Base-by-base conservation (phyloP, 2,113 vertebrate species). In the Bungarus multicinctus region DNA sequence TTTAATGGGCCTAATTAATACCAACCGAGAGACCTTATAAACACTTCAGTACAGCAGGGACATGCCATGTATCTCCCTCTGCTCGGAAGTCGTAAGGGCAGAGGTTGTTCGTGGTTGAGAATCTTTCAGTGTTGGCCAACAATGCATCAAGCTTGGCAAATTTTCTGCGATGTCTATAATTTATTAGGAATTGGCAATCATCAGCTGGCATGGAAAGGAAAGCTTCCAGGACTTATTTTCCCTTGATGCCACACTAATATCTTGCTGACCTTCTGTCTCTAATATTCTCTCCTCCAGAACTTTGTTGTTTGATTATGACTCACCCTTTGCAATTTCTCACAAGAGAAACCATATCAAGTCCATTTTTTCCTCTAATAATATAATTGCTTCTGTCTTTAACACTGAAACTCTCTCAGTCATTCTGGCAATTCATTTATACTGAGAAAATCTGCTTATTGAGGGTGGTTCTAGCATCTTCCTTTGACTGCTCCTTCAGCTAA, bases 31-130 rank as follows among this genome's bases (percentile, higher is more conserved):
- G 69, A 39, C 1, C 69, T n/a, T 20, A 39, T 74, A 39, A 20
- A 74, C 7, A 8, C 16, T 7, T 34, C 0, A 7, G 16, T 3
- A 3, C 6, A 3, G n/a, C 1, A 39, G 69, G 69, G 16, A 1
- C 6, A 5, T 3, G n/a, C 16, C n/a, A 7, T 7, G n/a, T 7
- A 20, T 8, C 16, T 74, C 6, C n/a, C n/a, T 34, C 69, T 8
- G 69, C n/a, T 39, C 6, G n/a, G 69, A 34, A 39, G 69, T 39
- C 74, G 0, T 22, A 8, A 22, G 74, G 74, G 18, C 69, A 81
- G 34, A 39, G 74, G 7, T 0, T 11, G 30, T 39, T 81, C 74
- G 1, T 43, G 74, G 74, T 4, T 8, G 74, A 39, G 18, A 2
- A 1, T 43, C 74, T 81, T 39, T 9, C 34, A 20, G 18, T 9